These are phyloP conservation scores for Drosophila lutescens DNA, from an alignment of 2,888 invertebrate species.

Conservation along the genomic window DNA sequence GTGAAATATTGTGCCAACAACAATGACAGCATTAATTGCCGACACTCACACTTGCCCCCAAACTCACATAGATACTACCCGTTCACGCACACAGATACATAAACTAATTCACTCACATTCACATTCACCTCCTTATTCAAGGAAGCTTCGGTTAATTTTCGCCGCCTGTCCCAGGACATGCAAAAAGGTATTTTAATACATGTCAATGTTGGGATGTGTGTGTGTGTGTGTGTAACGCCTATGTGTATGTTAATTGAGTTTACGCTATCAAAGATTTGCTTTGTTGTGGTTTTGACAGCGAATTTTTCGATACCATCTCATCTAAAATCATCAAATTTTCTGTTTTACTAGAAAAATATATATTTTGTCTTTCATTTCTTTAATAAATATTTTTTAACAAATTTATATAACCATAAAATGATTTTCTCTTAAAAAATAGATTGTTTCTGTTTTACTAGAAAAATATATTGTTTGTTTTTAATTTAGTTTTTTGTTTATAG, in stretches of 20 bases:
- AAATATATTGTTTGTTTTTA: no score
- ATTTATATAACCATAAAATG: no score
- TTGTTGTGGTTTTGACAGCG: conserved; percentile 47
- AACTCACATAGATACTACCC: neutral
- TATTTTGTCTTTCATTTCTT: no score
- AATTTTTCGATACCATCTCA: conserved; percentile 9
- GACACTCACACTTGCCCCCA: conserved; percentile 10
- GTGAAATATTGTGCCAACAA: conserved; percentile 28
- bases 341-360: no score
- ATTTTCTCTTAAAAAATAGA: no score
- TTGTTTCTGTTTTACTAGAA: no score
- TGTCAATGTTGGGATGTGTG: conserved; percentile 17
- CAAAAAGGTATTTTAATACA: conserved; percentile 41
- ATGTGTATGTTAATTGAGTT: conserved; percentile 59
- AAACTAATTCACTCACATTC: conserved; percentile 14
- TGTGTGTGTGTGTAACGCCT: conserved; percentile 3
- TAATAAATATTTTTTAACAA: no score
- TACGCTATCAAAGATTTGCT: conserved; percentile 48
- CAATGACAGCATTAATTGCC: conserved; percentile 43
- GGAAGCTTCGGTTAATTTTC: conserved; percentile 34
- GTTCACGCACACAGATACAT: neutral
- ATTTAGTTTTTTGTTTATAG: no score
- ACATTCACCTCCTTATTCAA: conserved; percentile 8
- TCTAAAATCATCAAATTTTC: neutral
- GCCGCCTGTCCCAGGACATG: conserved; percentile 37